Evolutionary conservation across 2,797 vertebrate species (phyloP), one percentile per base, ranked within the genome.

Genomic region (Anableps anableps): DNA sequence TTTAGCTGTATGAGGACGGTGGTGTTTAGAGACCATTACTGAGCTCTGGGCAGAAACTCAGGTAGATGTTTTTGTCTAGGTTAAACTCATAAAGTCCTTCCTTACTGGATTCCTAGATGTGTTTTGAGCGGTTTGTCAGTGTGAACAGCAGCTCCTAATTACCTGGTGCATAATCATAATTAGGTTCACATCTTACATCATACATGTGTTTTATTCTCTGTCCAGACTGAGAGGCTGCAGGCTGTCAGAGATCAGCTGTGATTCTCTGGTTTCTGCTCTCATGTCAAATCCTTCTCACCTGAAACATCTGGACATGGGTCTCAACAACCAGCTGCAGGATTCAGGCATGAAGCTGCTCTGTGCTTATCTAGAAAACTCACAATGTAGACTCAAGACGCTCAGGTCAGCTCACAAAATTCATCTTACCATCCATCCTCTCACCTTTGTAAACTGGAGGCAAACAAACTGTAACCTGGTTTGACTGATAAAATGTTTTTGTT

Each of bases 151-250:
- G 21, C 9, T n/a, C 2, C 53, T n/a, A 23, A 58, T 58, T 21
- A 21, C 21, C 21, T 51, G 50, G 21, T 23, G 21, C 21, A 51
- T 51, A 23, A 2, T 51, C 6, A 51, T 23, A 23, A 51, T 23
- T 21, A 51, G 50, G 21, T 51, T 51, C 21, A 51, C 19, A 51
- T 8, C 21, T 21, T 51, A 51, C n/a, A 58, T 58, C 3, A n/a
- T 29, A 29, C 23, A 23, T 55, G 21, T 31, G 21, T 62, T 62
- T 62, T 34, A 5, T 62, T 34, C 6, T 19, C 31, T 58, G n/a
- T 62, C 14, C 60, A 62, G 60, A 62, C 60, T 62, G 60, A 62
- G 60, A 62, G 60, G 60, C 31, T 62, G 60, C 60, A 17, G 60
- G 29, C 31, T 62, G 60, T 62, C 60, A 62, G 60, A 62, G 17